Base-by-base conservation (phyloP, 2,797 vertebrate species). In the Rhinophrynus dorsalis region DNA sequence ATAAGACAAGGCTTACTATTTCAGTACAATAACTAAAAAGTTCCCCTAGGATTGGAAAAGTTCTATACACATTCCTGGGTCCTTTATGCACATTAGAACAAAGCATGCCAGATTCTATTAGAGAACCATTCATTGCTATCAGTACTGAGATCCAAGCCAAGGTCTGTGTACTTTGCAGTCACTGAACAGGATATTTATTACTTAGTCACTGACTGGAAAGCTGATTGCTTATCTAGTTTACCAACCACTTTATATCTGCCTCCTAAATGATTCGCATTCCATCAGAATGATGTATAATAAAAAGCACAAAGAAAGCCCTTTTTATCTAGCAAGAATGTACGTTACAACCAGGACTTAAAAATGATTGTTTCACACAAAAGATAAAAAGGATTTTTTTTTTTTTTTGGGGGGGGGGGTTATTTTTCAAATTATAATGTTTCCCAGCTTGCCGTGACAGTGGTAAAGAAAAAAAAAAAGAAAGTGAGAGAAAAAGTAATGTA, bases 211-310 rank as follows among this genome's bases (percentile, higher is more conserved):
- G 63, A 58, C 40, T 47, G 44, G 52, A 20, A 69, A 47, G 32
- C 40, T 30, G 52, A 68, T 72, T 56, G 27, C 56, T 66, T 73
- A 76, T 59, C 80, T 68, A 15, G 23, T 75, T 70, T 63, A 74
- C 59, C 62, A 60, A 70, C 68, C 69, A 29, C 70, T 77, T 77
- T 60, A 77, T 70, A 59, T 70, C 47, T 56, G 57, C 56, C 54
- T 72, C 63, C 59, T 56, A 58, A 74, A 67, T 76, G 61, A 71
- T 64, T 76, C 40, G 52, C 71, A 79, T 80, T 77, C 78, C 55
- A 76, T 78, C 71, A 18, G 18, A 74, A 78, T 78, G 77, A 74
- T 66, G 29, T 56, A 17, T 61, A 70, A 32, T 23, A 29, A 13
- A 51, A 30, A 66, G 52, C 32, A 66, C 69, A 72, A 58, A 65